Percentiles rank a stretch among this genome's conserved stretches.
phyloP scores from a whole-genome alignment of 2,113 vertebrate species.

The Haliaeetus leucogaster region DNA sequence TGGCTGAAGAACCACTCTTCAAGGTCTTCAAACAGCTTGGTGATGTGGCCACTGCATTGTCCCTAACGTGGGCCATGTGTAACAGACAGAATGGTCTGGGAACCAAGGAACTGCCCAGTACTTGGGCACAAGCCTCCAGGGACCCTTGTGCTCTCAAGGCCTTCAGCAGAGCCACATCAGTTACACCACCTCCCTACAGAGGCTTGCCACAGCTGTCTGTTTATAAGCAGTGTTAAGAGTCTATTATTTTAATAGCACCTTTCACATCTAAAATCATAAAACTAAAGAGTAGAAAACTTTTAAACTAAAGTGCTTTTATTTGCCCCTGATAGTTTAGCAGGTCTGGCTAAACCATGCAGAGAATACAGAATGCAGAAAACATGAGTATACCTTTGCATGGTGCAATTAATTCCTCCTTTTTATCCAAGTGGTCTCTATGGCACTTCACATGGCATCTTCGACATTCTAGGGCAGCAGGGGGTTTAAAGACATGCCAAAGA shows the following conservation, averaged over 20 bases:
- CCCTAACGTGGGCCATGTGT: rapidly evolving
- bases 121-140: not conserved
- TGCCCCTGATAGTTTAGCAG: not conserved
- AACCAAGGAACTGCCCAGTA: not conserved
- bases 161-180: not conserved
- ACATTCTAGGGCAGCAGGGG: conserved; percentile 94
- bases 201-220: not conserved
- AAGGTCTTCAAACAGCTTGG: not conserved
- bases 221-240: not conserved
- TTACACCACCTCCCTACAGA: not conserved
- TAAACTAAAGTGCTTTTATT: not conserved
- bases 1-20: not conserved
- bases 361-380: not conserved
- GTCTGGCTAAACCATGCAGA: not conserved
- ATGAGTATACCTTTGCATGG: conserved; percentile 91
- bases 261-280: not conserved
- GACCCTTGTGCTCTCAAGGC: not conserved
- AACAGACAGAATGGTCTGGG: not conserved
- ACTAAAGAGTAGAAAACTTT: not conserved
- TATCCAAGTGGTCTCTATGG: conserved; percentile 98
- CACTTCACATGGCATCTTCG: conserved; percentile 97
- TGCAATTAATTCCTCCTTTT: conserved; percentile 95
- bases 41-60: not conserved
- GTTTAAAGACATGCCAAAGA: conserved; percentile 98
- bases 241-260: not conserved